Percentiles rank a stretch among this genome's conserved stretches.
phyloP scores from a whole-genome alignment of 2,113 vertebrate genomes.

The Lates calcarifer region DNA sequence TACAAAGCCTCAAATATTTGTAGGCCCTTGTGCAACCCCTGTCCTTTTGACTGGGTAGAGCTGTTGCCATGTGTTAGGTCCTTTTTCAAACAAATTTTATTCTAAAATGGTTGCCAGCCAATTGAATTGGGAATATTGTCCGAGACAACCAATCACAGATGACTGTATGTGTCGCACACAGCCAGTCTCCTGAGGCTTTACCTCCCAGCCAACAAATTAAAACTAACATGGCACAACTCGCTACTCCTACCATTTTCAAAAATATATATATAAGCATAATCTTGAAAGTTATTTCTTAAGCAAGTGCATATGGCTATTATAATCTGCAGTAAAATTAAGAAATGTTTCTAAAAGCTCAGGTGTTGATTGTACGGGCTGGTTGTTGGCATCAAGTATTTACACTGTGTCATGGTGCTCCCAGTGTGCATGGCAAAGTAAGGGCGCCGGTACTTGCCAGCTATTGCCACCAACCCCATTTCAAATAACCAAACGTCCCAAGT shows the following conservation, averaged over 20 bases:
- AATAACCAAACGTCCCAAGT: constrained; percentile 70
- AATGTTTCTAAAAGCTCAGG: constrained; percentile 80
- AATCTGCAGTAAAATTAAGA: constrained; percentile 81
- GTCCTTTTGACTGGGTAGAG: constrained; percentile 66
- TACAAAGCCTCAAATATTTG: constrained; percentile 59
- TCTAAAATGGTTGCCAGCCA: constrained; percentile 71
- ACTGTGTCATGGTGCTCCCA: constrained; percentile 69
- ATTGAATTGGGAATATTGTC: constrained; percentile 64
- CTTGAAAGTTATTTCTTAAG: constrained; percentile 78
- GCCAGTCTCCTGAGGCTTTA: constrained; percentile 70
- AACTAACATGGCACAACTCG: constrained; percentile 73
- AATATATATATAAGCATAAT: constrained; percentile 82
- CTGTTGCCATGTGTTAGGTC: constrained; percentile 77
- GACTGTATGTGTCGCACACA: constrained; percentile 70
- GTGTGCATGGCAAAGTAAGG: constrained; percentile 74
- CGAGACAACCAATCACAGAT: constrained; percentile 68
- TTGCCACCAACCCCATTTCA: constrained; percentile 73
- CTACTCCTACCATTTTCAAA: constrained; percentile 73
- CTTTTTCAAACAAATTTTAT: constrained; percentile 70
- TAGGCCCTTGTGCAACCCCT: constrained; percentile 75
- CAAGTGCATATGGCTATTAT: constrained; percentile 84
- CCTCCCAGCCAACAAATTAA: constrained; percentile 65
- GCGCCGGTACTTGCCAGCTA: constrained; percentile 62
- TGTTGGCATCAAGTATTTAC: constrained; percentile 75
- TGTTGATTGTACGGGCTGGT: constrained; percentile 81